These are phyloP conservation scores for Nemoura dubitans DNA, from an alignment of 2,888 invertebrate genomes.

Conservation along the genomic window DNA sequence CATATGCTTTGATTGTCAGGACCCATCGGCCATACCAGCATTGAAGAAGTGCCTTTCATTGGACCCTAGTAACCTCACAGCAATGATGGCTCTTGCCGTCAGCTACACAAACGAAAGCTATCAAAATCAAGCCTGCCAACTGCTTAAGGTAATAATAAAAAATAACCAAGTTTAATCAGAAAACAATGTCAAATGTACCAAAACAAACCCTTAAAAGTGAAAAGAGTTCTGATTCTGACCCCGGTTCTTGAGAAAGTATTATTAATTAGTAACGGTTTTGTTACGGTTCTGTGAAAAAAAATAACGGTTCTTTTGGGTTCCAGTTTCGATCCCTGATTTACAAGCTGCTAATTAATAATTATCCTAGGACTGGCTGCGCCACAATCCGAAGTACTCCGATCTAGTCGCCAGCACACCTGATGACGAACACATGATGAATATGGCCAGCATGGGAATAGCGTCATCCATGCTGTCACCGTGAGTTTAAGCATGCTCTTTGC, in stretches of 20 bases:
- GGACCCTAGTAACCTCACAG: constrained; percentile 81
- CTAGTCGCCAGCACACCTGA: constrained; percentile 62
- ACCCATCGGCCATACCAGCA: constrained; percentile 91
- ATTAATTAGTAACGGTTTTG: too few relatives aligned
- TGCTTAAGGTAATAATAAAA: constrained; percentile 65
- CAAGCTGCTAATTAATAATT: not conserved
- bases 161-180: not conserved
- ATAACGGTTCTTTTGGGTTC: too few relatives aligned
- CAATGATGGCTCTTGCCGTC: constrained; percentile 90
- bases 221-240: too few relatives aligned
- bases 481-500: constrained; percentile 56
- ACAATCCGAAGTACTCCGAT: constrained; percentile 83
- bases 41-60: constrained; percentile 84
- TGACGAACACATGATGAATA: not conserved
- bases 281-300: too few relatives aligned
- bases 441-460: constrained; percentile 58
- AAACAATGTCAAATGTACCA: too few relatives aligned
- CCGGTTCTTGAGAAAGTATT: too few relatives aligned
- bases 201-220: too few relatives aligned
- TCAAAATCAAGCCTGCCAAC: constrained; percentile 87
- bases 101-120: constrained; percentile 97
- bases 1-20: too few relatives aligned
- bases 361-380: constrained; percentile 73
- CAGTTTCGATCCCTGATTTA: too few relatives aligned
- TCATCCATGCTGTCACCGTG: constrained; percentile 63